A percentile compares a stretch with the other conserved stretches of the same genome.
Evolutionary conservation across 2,797 vertebrate genomes (phyloP).

Genomic region (Pipistrellus pygmaeus): DNA sequence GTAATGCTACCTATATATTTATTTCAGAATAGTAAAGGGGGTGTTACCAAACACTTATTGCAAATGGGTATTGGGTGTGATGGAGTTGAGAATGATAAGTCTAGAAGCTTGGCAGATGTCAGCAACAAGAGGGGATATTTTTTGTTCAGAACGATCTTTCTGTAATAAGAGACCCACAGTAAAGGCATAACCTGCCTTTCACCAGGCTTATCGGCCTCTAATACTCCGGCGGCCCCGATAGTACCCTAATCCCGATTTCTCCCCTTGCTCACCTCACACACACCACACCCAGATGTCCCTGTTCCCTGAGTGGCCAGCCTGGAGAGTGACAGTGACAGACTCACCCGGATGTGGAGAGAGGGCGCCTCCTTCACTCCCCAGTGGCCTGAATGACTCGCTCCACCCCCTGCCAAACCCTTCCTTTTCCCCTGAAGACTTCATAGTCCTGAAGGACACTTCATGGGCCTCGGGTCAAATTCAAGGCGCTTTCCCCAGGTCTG

Average conservation of each 20-base stretch:
- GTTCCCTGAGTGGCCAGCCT: neutral
- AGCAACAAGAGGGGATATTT: too few species aligned
- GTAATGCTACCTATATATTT: slow-evolving; percentile 13
- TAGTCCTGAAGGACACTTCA: neutral
- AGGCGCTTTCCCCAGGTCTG: neutral
- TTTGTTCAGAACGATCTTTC: too few species aligned
- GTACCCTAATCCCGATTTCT: neutral
- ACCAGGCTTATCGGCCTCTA: neutral
- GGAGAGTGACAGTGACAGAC: neutral
- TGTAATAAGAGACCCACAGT: too few species aligned
- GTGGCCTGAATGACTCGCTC: neutral
- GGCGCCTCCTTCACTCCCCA: neutral
- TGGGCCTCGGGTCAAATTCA: neutral
- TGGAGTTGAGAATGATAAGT: too few species aligned
- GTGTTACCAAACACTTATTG: too few species aligned
- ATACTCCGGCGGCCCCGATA: neutral
- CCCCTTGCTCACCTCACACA: neutral
- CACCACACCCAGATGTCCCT: neutral
- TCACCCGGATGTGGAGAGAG: neutral
- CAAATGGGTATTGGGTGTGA: too few species aligned
- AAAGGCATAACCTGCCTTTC: neutral
- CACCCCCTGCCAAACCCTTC: neutral
- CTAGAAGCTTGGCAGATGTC: too few species aligned
- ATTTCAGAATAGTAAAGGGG: slow-evolving; percentile 9
- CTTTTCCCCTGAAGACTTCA: neutral